These are phyloP conservation scores for Aix galericulata DNA, from an alignment of 2,113 vertebrate species.

Conservation along the genomic window DNA sequence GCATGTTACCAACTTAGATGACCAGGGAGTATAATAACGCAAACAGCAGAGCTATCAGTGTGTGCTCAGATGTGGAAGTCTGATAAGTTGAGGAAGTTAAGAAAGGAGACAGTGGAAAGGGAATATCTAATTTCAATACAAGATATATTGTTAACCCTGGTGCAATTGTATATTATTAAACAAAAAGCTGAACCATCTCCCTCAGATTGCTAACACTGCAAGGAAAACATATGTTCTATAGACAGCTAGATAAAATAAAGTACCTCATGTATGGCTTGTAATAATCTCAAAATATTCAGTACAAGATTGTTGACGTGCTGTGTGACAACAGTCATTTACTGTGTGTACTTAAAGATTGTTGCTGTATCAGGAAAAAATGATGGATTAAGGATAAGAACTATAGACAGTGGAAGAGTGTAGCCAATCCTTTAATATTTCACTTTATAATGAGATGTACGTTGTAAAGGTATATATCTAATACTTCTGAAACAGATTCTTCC, in stretches of 20 bases:
- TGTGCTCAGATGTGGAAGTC: not conserved
- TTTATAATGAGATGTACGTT: not conserved
- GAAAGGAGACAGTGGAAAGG: not conserved
- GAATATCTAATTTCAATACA: not conserved
- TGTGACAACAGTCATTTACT: not conserved
- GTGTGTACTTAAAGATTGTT: not conserved
- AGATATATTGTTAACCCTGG: not conserved
- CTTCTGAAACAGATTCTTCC: not conserved
- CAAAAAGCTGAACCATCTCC: not conserved
- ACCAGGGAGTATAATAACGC: not conserved
- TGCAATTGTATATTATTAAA: not conserved
- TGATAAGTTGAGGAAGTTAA: not conserved
- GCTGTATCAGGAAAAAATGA: not conserved
- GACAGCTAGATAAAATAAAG: not conserved
- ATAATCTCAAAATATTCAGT: not conserved
- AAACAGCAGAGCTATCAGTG: not conserved
- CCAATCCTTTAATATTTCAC: not conserved
- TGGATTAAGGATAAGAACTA: not conserved
- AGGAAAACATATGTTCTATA: not conserved
- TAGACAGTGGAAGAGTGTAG: not conserved
- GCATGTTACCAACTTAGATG: not conserved
- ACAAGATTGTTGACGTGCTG: not conserved
- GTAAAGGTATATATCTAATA: not conserved
- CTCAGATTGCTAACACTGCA: not conserved
- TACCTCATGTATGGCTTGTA: not conserved